phyloP scores from a whole-genome alignment of 2,888 invertebrate genomes.

The Dichetophora obliterata region DNA sequence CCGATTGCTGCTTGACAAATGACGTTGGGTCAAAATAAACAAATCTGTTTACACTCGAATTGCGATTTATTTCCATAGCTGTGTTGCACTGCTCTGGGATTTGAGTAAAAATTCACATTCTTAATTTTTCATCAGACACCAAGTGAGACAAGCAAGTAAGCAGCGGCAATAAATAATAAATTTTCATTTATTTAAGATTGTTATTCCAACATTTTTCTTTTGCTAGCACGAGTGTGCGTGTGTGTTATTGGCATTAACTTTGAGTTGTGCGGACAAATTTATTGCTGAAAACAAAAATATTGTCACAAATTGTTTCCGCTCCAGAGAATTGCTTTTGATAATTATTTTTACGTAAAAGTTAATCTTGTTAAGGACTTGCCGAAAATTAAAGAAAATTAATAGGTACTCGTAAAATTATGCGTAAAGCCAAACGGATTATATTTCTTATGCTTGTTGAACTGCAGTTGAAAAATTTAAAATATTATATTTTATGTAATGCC shows the following conservation, averaged over 20 bases:
- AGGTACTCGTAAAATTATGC: too few relatives aligned
- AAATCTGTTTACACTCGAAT: conserved; percentile 57
- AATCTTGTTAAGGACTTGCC: too few relatives aligned
- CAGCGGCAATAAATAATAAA: conserved; percentile 29
- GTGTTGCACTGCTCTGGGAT: background rate
- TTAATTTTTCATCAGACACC: conserved; percentile 22
- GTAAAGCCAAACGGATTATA: too few relatives aligned
- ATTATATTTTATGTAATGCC: too few relatives aligned
- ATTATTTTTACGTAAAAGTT: too few relatives aligned
- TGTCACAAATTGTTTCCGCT: background rate
- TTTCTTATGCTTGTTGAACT: too few relatives aligned
- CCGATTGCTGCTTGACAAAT: conserved; percentile 52
- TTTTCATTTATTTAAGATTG: conserved; percentile 20
- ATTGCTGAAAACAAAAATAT: conserved; percentile 9
- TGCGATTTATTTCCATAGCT: conserved; percentile 46
- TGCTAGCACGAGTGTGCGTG: background rate
- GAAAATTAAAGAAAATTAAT: too few relatives aligned
- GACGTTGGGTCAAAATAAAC: conserved; percentile 57
- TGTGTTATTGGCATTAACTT: conserved; percentile 1
- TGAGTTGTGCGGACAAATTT: conserved; percentile 3
- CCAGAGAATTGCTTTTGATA: background rate
- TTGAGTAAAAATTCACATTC: conserved; percentile 6
- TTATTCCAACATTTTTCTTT: conserved; percentile 6
- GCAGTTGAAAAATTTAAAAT: too few relatives aligned
- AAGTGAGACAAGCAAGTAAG: background rate